These are phyloP conservation scores for Zapus hudsonius DNA, from an alignment of 2,113 vertebrate species.

Conservation along the genomic window DNA sequence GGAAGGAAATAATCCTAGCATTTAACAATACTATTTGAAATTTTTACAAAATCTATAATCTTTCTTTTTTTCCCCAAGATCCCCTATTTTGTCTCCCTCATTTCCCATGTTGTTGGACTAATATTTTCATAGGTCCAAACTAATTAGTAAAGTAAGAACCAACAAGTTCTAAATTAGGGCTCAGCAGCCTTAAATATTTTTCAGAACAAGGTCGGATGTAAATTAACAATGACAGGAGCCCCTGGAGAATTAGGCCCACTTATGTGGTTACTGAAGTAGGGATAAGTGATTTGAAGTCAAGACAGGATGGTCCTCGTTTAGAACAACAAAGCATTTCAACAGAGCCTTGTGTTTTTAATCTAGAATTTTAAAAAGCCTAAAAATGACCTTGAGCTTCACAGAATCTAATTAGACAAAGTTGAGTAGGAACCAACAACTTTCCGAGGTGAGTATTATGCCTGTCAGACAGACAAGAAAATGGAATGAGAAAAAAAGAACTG, in stretches of 20 bases:
- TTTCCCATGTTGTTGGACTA: not conserved
- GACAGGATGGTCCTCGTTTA: slow-evolving; percentile 49
- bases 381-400: slow-evolving; percentile 4
- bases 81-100: too few relatives aligned
- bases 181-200: slow-evolving; percentile 55
- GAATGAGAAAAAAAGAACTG: not conserved
- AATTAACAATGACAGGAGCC: slow-evolving; percentile 58
- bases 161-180: slow-evolving; percentile 48
- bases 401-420: slow-evolving; percentile 51
- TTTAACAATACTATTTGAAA: too few relatives aligned
- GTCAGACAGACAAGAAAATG: not conserved
- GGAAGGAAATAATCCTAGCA: too few relatives aligned
- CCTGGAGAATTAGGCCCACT: slow-evolving; percentile 23
- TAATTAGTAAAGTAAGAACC: slow-evolving; percentile 37
- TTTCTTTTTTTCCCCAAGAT: too few relatives aligned
- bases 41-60: too few relatives aligned
- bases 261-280: slow-evolving; percentile 35
- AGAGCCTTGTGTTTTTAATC: slow-evolving; percentile 57
- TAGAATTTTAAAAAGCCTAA: slow-evolving; percentile 47
- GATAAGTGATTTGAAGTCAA: slow-evolving; percentile 42
- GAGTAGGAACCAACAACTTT: not conserved
- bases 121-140: slow-evolving; percentile 25
- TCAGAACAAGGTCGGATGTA: slow-evolving; percentile 65
- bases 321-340: slow-evolving; percentile 50
- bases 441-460: not conserved